Evolutionary conservation across 2,113 vertebrate species (phyloP).

Genomic region (Amia ocellicauda): DNA sequence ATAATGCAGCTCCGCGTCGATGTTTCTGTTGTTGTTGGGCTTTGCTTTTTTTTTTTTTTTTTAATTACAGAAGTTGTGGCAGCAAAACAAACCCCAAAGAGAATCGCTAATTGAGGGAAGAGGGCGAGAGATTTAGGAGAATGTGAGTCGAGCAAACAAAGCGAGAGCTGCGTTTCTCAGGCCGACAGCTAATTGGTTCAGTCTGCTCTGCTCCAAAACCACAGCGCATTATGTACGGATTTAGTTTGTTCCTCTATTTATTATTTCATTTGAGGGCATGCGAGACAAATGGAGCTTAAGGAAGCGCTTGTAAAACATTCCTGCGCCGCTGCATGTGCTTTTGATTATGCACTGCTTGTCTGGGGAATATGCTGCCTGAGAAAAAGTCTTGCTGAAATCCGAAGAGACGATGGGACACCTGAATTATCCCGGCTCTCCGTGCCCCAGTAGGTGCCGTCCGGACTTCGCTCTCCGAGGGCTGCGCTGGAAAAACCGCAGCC

Average conservation of each 20-base stretch:
- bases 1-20: no score
- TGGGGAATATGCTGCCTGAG: not conserved
- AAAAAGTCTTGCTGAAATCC: constrained; percentile 3
- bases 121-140: not conserved
- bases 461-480: constrained; percentile 39
- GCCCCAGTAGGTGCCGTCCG: constrained; percentile 25
- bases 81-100: not conserved
- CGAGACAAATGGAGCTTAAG: not conserved
- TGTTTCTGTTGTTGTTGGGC: no score
- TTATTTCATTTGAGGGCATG: no score
- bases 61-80: not conserved
- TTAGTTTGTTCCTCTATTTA: no score
- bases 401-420: not conserved
- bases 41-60: not conserved
- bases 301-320: constrained; percentile 6
- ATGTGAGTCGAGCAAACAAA: not conserved
- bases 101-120: not conserved
- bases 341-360: not conserved
- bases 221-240: not conserved
- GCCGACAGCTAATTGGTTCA: not conserved
- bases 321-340: constrained; percentile 7
- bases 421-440: not conserved
- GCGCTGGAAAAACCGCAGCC: constrained; percentile 45
- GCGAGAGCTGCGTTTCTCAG: not conserved
- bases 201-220: not conserved